A percentile compares a stretch with the other conserved stretches of the same genome.
phyloP scores from a whole-genome alignment of 2,888 invertebrate genomes.

The Emmelina monodactyla region DNA sequence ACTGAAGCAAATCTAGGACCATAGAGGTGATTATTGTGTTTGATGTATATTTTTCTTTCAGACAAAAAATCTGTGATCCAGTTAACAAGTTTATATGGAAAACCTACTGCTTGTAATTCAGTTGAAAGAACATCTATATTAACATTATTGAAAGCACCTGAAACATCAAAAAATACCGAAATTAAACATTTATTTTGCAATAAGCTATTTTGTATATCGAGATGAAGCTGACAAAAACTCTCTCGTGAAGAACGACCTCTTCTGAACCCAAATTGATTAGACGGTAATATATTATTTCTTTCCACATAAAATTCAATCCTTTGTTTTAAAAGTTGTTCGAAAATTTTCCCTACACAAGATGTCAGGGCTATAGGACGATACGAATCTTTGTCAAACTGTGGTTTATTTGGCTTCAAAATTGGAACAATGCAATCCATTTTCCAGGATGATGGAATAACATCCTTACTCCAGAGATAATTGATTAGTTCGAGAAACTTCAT shows the following conservation, averaged over 20 bases:
- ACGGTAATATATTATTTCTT: conserved; percentile 10
- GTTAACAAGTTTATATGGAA: conserved; percentile 9
- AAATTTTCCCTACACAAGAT: conserved; percentile 12
- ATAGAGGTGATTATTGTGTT: conserved; percentile 7
- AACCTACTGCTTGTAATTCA: conserved; percentile 5
- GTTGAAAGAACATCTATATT: conserved; percentile 4
- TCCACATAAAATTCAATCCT: conserved; percentile 10
- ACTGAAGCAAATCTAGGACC: conserved; percentile 9
- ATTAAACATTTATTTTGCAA: conserved; percentile 4
- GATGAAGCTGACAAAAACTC: conserved; percentile 5
- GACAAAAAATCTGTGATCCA: conserved; percentile 11
- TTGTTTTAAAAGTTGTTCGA: conserved; percentile 12
- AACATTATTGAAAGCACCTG: conserved; percentile 11
- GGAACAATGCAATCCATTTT: conserved; percentile 11
- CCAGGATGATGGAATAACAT: conserved; percentile 7
- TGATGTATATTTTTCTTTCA: conserved; percentile 12
- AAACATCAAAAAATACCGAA: conserved; percentile 9
- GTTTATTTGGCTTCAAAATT: conserved; percentile 9
- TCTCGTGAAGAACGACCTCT: conserved; percentile 8
- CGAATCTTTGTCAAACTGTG: conserved; percentile 4
- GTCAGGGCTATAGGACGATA: conserved; percentile 13
- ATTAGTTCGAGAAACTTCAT: conserved; percentile 1
- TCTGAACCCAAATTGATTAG: conserved; percentile 14
- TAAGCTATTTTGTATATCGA: too few species aligned
- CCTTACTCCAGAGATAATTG: conserved; percentile 4